phyloP scores from a whole-genome alignment of 2,797 vertebrate genomes.

The Petrocephalus schoutedeni region DNA sequence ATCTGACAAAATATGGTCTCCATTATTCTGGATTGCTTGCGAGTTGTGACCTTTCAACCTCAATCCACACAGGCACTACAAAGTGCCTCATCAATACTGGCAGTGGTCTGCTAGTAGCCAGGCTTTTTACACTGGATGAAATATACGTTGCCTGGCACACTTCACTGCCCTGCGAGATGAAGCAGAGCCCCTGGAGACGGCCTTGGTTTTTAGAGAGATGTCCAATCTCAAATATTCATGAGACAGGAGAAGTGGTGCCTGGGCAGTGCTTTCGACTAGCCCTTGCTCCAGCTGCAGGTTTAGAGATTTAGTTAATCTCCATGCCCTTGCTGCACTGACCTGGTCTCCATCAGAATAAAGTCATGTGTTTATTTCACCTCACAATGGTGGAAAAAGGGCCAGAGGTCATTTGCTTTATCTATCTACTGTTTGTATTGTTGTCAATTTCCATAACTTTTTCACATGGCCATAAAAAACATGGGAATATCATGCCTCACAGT shows the following conservation, averaged over 20 bases:
- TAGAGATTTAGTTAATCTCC: conserved; percentile 48
- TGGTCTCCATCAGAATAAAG: conserved; percentile 48
- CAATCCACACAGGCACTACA: conserved; percentile 61
- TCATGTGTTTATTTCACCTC: conserved; percentile 63
- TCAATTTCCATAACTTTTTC: conserved; percentile 64
- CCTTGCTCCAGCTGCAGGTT: conserved; percentile 49
- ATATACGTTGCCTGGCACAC: conserved; percentile 54
- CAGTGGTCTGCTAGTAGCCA: conserved; percentile 61
- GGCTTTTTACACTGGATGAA: conserved; percentile 56
- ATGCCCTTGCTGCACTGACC: conserved; percentile 26
- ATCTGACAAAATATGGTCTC: conserved; percentile 61
- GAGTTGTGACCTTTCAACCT: conserved; percentile 61
- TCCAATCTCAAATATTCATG: conserved; percentile 57
- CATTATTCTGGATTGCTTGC: conserved; percentile 67
- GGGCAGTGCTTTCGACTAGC: conserved; percentile 17
- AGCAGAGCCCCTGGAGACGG: conserved; percentile 46
- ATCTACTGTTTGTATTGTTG: conserved; percentile 59
- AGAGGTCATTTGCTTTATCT: conserved; percentile 62
- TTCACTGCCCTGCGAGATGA: conserved; percentile 44
- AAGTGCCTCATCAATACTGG: conserved; percentile 61
- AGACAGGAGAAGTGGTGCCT: conserved; percentile 30
- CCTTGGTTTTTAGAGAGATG: conserved; percentile 56
- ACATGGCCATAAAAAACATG: conserved; percentile 14
- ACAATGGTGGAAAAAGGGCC: conserved; percentile 40
- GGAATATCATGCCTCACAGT: not conserved